Percentiles rank a stretch among this genome's conserved stretches.
These are phyloP conservation scores for Osmoderma eremita DNA, from an alignment of 2,888 invertebrate species.

Conservation along the genomic window DNA sequence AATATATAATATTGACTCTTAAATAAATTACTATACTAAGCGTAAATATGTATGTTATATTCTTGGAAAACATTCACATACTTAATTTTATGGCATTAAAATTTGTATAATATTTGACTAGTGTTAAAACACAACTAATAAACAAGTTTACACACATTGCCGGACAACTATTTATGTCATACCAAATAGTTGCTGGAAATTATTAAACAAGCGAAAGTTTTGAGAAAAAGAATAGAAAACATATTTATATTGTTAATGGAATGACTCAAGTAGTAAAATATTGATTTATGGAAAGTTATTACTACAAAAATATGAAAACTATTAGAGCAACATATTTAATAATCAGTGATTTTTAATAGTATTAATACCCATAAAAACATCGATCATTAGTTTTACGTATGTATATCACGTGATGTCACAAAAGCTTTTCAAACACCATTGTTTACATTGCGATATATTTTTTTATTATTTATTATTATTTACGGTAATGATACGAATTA, in stretches of 20 bases:
- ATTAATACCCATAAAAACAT: slow-evolving; percentile 14
- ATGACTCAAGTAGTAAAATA: slow-evolving; percentile 5
- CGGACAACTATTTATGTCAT: slow-evolving; percentile 6
- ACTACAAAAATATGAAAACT: slow-evolving; percentile 8
- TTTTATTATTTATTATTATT: slow-evolving; percentile 18
- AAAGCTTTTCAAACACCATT: slow-evolving; percentile 10
- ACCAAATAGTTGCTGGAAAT: slow-evolving; percentile 6
- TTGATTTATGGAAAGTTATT: slow-evolving; percentile 17
- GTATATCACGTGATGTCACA: slow-evolving; percentile 4
- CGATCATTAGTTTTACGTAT: slow-evolving; percentile 7
- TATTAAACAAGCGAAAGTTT: slow-evolving; percentile 13
- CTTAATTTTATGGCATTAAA: background rate
- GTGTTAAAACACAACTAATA: slow-evolving; percentile 30
- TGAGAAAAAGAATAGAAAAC: background rate
- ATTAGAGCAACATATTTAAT: background rate
- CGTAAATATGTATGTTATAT: slow-evolving; percentile 18
- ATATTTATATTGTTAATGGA: slow-evolving; percentile 9
- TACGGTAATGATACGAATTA: background rate
- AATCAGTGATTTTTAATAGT: background rate
- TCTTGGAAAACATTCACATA: slow-evolving; percentile 3
- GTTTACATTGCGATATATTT: slow-evolving; percentile 7
- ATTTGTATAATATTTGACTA: slow-evolving; percentile 22
- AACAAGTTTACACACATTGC: background rate
- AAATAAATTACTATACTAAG: slow-evolving; percentile 30
- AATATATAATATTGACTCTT: slow-evolving; percentile 15